These are phyloP conservation scores for Spea hammondii DNA, from an alignment of 2,797 vertebrate genomes.

Conservation along the genomic window DNA sequence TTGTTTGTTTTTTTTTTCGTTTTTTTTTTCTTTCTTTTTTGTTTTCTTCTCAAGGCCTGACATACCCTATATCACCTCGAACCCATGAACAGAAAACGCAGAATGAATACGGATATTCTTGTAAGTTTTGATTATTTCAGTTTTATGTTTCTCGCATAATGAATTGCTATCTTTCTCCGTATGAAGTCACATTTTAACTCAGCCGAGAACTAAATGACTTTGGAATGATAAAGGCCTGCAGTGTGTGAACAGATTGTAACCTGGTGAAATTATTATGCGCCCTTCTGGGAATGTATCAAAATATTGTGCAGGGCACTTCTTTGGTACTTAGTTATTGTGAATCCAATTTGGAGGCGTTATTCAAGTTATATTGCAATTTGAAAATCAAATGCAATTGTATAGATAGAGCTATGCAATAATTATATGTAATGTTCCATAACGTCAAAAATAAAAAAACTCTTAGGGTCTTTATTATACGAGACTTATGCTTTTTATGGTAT, in stretches of 20 bases:
- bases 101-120: conserved; percentile 96
- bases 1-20: conserved; percentile 45
- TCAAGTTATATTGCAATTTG: conserved; percentile 53
- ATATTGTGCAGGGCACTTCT: background rate
- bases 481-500: too few relatives aligned
- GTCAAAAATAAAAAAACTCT: too few relatives aligned
- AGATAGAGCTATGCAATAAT: background rate
- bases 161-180: conserved; percentile 56
- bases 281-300: conserved; percentile 12
- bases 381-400: conserved; percentile 13
- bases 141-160: conserved; percentile 67
- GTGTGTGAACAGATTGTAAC: conserved; percentile 1
- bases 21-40: conserved; percentile 65
- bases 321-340: conserved; percentile 5
- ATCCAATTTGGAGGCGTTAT: conserved; percentile 13
- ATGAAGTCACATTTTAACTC: conserved; percentile 59
- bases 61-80: conserved; percentile 92
- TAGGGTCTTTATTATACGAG: too few relatives aligned
- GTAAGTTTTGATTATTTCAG: conserved; percentile 86
- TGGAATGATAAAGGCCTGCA: background rate
- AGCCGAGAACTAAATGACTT: conserved; percentile 9
- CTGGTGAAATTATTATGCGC: conserved; percentile 6
- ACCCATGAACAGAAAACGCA: conserved; percentile 83
- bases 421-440: too few relatives aligned
- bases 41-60: conserved; percentile 89